Evolutionary conservation across 2,888 invertebrate genomes (phyloP).

Genomic region (Tethea ocularis): DNA sequence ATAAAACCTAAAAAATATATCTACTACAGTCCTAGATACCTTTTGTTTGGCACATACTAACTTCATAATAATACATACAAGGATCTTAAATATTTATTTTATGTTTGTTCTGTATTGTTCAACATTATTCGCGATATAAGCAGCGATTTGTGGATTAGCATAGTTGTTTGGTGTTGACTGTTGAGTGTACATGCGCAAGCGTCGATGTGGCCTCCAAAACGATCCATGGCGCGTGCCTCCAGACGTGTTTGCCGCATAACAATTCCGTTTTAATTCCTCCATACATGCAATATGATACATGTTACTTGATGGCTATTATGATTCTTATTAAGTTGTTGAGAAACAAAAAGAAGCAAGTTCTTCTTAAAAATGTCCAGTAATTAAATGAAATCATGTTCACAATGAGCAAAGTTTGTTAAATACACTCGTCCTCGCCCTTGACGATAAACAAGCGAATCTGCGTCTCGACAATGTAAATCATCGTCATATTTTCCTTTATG

Average conservation of each 20-base stretch:
- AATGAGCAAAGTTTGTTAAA: constrained; percentile 21
- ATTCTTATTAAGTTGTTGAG: neutral
- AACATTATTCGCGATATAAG: neutral
- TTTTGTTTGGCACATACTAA: neutral
- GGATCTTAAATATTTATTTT: neutral
- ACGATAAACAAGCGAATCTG: constrained; percentile 44
- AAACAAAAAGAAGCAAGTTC: neutral
- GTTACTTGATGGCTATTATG: constrained; percentile 15
- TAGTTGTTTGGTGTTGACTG: constrained; percentile 33
- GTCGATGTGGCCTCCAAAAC: constrained; percentile 47
- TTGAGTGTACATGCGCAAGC: constrained; percentile 39
- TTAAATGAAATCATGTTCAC: neutral
- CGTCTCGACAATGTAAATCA: constrained; percentile 53
- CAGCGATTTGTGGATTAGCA: constrained; percentile 9
- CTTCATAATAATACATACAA: too few relatives aligned
- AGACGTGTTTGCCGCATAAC: constrained; percentile 62
- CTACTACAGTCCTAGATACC: neutral
- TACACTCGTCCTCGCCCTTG: constrained; percentile 56
- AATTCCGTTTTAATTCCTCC: constrained; percentile 48
- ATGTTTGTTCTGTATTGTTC: neutral
- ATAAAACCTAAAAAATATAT: neutral
- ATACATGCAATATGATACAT: constrained; percentile 41
- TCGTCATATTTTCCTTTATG: constrained; percentile 34
- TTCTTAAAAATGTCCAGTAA: neutral
- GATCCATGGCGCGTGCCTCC: constrained; percentile 65